These are phyloP conservation scores for Pangasius djambal DNA, from an alignment of 2,797 vertebrate genomes.

Conservation along the genomic window DNA sequence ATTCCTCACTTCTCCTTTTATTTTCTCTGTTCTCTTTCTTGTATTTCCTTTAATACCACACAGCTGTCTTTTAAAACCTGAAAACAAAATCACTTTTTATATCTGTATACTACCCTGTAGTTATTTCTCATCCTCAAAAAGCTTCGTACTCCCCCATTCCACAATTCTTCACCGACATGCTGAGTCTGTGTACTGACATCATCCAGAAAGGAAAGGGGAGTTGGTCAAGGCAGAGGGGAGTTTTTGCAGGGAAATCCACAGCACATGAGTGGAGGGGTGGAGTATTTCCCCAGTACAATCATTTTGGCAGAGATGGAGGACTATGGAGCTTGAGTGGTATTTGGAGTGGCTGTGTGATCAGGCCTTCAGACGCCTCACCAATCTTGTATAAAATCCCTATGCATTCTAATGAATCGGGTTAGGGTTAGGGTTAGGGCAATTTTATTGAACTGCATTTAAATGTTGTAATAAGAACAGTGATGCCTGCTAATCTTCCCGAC, in stretches of 20 bases:
- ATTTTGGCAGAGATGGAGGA: slow-evolving; percentile 62
- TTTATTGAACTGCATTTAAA: neutral
- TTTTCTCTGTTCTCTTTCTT: neutral
- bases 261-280: slow-evolving; percentile 53
- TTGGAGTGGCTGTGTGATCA: neutral
- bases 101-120: slow-evolving; percentile 5
- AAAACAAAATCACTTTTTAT: slow-evolving; percentile 6
- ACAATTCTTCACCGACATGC: slow-evolving; percentile 38
- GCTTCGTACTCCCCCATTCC: slow-evolving; percentile 49
- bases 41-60: neutral
- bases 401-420: neutral
- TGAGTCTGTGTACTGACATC: slow-evolving; percentile 57
- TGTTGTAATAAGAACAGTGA: neutral
- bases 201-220: slow-evolving; percentile 36
- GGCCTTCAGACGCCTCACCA: neutral
- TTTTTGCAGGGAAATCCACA: slow-evolving; percentile 48
- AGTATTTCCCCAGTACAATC: slow-evolving; percentile 67
- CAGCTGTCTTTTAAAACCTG: slow-evolving; percentile 3
- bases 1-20: slow-evolving; percentile 29
- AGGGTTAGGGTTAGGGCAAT: no score
- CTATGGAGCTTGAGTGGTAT: slow-evolving; percentile 43
- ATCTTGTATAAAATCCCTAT: no score
- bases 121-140: slow-evolving; percentile 19
- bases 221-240: slow-evolving; percentile 25
- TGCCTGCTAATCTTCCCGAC: neutral